A percentile compares a stretch with the other conserved stretches of the same genome.
Conservation (phyloP, 2,113 vertebrate species). For the Eolophus roseicapilla region DNA sequence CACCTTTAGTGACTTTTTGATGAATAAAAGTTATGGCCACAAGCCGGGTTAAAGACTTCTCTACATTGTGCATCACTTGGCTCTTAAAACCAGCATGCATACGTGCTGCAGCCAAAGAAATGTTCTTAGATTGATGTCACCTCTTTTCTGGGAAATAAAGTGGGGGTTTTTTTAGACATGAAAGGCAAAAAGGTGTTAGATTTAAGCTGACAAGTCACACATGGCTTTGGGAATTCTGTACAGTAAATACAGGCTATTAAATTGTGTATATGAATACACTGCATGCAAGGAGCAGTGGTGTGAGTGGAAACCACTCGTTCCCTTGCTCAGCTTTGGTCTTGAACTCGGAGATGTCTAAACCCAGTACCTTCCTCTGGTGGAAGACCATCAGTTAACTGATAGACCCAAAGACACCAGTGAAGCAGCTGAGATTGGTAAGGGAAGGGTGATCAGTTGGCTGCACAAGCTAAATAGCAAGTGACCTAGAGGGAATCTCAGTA, state of each 20-base stretch:
- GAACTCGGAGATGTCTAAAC: not conserved
- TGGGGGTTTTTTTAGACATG: not conserved
- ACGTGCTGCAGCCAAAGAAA: not conserved
- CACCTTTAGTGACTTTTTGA: not conserved
- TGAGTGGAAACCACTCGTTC: not conserved
- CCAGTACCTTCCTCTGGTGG: not conserved
- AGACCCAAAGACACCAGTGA: not conserved
- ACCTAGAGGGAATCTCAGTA: not conserved
- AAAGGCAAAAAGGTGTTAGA: not conserved
- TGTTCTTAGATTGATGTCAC: not conserved
- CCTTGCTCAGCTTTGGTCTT: not conserved
- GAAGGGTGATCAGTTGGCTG: rapidly evolving
- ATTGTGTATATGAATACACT: not conserved
- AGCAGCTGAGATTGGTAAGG: not conserved
- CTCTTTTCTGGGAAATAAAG: not conserved
- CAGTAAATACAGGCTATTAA: not conserved
- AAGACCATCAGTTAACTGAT: not conserved
- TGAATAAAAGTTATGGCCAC: not conserved
- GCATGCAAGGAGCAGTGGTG: not conserved
- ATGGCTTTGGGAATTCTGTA: not conserved
- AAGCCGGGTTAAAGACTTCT: not conserved
- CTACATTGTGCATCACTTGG: not conserved
- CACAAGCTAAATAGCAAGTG: not conserved
- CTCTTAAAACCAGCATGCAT: not conserved
- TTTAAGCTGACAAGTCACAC: not conserved